A percentile compares a stretch with the other conserved stretches of the same genome.
These are phyloP conservation scores for Gnatocerus cornutus DNA, from an alignment of 2,888 invertebrate species.

Conservation along the genomic window DNA sequence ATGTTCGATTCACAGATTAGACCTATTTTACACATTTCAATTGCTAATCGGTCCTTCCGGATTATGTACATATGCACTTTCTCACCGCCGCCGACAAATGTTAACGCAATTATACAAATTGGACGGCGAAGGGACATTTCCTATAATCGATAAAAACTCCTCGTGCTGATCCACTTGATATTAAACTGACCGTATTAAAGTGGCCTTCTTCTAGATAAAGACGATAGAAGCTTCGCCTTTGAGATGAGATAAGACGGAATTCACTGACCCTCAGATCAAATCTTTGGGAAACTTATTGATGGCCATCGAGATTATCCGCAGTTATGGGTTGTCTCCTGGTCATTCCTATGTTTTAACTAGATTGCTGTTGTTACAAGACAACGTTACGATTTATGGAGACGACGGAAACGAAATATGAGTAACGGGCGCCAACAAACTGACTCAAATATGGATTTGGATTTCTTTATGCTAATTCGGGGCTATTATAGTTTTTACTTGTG, in stretches of 20 bases:
- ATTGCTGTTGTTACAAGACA: conserved; percentile 63
- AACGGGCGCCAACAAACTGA: conserved; percentile 24
- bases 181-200: conserved; percentile 51
- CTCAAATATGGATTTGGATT: conserved; percentile 10
- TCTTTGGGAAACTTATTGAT: conserved; percentile 68
- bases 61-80: conserved; percentile 55
- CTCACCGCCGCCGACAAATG: conserved; percentile 44
- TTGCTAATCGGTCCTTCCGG: conserved; percentile 65
- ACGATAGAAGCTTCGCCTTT: conserved; percentile 16
- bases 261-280: conserved; percentile 60
- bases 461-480: conserved; percentile 16
- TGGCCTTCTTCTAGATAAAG: conserved; percentile 38
- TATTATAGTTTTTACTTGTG: conserved; percentile 4
- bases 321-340: conserved; percentile 68
- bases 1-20: conserved; percentile 66
- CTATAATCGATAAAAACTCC: conserved; percentile 34
- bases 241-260: conserved; percentile 44
- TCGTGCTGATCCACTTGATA: conserved; percentile 41
- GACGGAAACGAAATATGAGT: conserved; percentile 26
- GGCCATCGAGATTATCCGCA: conserved; percentile 68
- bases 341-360: conserved; percentile 66
- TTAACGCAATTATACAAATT: conserved; percentile 45
- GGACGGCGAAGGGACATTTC: conserved; percentile 6
- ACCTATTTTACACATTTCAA: conserved; percentile 68
- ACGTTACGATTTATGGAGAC: conserved; percentile 36